Base-by-base conservation (phyloP, 1,140 invertebrate genomes). In the Cryptotermes secundus region DNA sequence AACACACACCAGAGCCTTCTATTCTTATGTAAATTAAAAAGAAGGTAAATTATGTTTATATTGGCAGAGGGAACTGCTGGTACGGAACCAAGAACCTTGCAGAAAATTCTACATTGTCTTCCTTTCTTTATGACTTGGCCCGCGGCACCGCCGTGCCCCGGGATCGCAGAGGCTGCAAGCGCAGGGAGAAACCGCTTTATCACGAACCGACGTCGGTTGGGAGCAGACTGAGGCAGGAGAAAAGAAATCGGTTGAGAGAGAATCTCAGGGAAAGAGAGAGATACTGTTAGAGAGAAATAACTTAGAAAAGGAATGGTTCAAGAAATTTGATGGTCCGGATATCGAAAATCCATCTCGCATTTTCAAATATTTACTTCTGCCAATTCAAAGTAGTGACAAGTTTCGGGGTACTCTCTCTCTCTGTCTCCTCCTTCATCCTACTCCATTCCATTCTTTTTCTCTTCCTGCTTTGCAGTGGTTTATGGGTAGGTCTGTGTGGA, bases 301-400 rank as follows among this genome's bases (percentile, higher is more conserved):
- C 59, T 72, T 72, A 72, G 26, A 72, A 72, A 72, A 72, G n/a
- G n/a, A 72, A 72, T n/a, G 59, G 59, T 72, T 72, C 59, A 72
- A 72, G 59, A 72, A 72, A 72, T 26, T 72, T 72, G 59, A 72
- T 72, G 59, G 59, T 72, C 59, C 59, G 59, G 59, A 72, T 72
- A 72, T 72, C 59, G 59, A 72, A 72, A 72, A 72, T 72, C 59
- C 59, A 72, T 72, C 59, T 72, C 59, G 59, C 59, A 72, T 72
- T 72, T 72, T 72, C 59, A 72, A 72, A 72, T 72, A 72, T 72
- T 72, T 72, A 72, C 59, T 72, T 72, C 59, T 72, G 59, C 59
- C 59, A 72, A 72, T 72, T 72, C 59, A 72, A 72, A 72, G 59
- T 72, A 72, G 59, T 72, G 59, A 72, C 59, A 72, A 72, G 59